Base-by-base conservation (phyloP, 1,140 invertebrate species). In the Pseudomyrmex concolor region DNA sequence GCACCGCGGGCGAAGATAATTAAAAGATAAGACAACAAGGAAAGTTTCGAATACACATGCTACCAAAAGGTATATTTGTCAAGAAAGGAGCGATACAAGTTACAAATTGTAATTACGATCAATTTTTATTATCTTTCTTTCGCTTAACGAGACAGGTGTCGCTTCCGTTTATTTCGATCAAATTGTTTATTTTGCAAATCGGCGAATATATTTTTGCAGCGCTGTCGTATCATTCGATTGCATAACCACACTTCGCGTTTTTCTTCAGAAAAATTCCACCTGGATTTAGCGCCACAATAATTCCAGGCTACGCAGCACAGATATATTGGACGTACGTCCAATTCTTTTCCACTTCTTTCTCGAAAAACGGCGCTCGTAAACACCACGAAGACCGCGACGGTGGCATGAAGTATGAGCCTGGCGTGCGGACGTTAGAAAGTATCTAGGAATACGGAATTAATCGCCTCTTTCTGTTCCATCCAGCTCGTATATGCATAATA, bases 371-470 rank as follows among this genome's bases (percentile, higher is more conserved):
- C 25, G 77, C 86, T 91, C 86, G 78, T 89, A 89, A 88, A 89
- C 86, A 87, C 76, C 67, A 15, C 59, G 55, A 81, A 67, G 74
- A 54, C 34, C 84, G 73, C 80, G 80, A 72, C 59, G 54, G 55
- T 50, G 59, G 74, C 74, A 85, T 88, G 89, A 91, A 90, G 90
- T 87, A 90, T 84, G 86, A 86, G 84, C 57, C 67, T 91, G 83
- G 91, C 90, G 90, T 92, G 89, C 87, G 81, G 57, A 78, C 78
- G 84, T 87, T 81, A 89, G 89, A 91, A 89, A 91, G 86, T 91
- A 91, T 91, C 89, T 88, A 91, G 88, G 90, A 92, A 92, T 92
- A 91, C 84, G 87, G 80, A 91, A 92, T 92, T 92, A 92, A 92
- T 92, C 91, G 88, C 48, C 84, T 55, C 72, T 83, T 81, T 86